These are phyloP conservation scores for Lycocorax pyrrhopterus DNA, from an alignment of 2,113 vertebrate species.

Conservation along the genomic window DNA sequence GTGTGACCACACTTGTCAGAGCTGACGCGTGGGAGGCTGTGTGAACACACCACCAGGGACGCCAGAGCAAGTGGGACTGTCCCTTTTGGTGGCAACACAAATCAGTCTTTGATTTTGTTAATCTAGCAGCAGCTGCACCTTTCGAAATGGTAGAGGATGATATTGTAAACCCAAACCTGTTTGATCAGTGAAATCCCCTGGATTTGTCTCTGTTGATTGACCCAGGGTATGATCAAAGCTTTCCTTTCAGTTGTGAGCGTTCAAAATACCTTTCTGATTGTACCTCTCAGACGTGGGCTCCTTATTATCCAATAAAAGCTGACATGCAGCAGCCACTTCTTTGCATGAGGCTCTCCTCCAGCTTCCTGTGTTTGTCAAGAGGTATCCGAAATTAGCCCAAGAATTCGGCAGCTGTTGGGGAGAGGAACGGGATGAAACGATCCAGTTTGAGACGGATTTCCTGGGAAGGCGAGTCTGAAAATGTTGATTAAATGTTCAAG, in stretches of 20 bases:
- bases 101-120: not conserved
- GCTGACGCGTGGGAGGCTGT: fast-evolving
- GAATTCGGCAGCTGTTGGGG: not conserved
- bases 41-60: not conserved
- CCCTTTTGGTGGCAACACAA: not conserved
- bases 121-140: not conserved
- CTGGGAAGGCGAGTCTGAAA: not conserved
- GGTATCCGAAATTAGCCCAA: not conserved
- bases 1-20: not conserved
- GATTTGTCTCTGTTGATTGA: not conserved
- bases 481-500: not conserved
- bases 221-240: not conserved
- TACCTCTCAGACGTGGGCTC: not conserved
- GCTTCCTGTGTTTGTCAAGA: not conserved
- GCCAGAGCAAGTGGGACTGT: not conserved
- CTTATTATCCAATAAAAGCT: not conserved
- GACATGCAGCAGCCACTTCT: not conserved
- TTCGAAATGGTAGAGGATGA: not conserved
- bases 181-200: not conserved
- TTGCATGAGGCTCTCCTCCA: not conserved
- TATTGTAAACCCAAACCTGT: not conserved
- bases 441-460: not conserved
- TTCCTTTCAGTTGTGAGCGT: not conserved
- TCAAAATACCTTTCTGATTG: not conserved
- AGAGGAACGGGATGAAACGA: not conserved